Percentiles rank a stretch among this genome's conserved stretches.
These are phyloP conservation scores for Maniola hyperantus DNA, from an alignment of 2,888 invertebrate species.

Conservation along the genomic window DNA sequence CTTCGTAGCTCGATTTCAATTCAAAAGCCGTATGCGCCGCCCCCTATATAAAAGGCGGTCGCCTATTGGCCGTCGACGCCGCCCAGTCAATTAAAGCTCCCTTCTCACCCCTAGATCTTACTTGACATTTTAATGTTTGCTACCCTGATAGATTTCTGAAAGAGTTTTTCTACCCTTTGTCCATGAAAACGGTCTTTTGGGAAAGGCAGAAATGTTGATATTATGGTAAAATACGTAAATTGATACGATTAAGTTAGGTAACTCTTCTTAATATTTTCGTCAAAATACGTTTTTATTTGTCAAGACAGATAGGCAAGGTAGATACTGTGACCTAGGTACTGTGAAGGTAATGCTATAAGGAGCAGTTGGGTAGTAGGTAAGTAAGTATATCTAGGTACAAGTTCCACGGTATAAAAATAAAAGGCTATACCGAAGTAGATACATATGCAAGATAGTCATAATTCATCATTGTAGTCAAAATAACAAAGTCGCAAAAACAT, in stretches of 20 bases:
- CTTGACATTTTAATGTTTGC: constrained; percentile 81
- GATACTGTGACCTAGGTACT: too few species aligned
- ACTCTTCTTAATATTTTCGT: not conserved
- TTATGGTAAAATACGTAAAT: not conserved
- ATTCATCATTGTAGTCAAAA: not conserved
- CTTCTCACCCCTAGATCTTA: constrained; percentile 61
- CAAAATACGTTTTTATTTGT: not conserved
- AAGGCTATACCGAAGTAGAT: not conserved
- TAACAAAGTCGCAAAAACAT: not conserved
- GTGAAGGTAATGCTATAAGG: not conserved
- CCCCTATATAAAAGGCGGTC: constrained; percentile 53
- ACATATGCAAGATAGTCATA: not conserved
- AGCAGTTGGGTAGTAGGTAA: too few species aligned
- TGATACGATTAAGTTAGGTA: too few species aligned
- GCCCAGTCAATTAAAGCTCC: constrained; percentile 76
- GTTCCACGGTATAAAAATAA: not conserved
- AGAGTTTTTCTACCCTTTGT: constrained; percentile 21
- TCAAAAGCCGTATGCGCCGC: constrained; percentile 67
- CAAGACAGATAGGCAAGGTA: not conserved
- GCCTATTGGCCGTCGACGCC: constrained; percentile 67
- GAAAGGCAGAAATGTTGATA: not conserved
- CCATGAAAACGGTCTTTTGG: constrained; percentile 25
- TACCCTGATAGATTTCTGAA: constrained; percentile 48
- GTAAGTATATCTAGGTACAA: not conserved
- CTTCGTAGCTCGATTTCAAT: constrained; percentile 71